Evolutionary conservation across 2,888 invertebrate species (phyloP), one percentile per base, ranked within the genome.

Genomic region (Myathropa florea): DNA sequence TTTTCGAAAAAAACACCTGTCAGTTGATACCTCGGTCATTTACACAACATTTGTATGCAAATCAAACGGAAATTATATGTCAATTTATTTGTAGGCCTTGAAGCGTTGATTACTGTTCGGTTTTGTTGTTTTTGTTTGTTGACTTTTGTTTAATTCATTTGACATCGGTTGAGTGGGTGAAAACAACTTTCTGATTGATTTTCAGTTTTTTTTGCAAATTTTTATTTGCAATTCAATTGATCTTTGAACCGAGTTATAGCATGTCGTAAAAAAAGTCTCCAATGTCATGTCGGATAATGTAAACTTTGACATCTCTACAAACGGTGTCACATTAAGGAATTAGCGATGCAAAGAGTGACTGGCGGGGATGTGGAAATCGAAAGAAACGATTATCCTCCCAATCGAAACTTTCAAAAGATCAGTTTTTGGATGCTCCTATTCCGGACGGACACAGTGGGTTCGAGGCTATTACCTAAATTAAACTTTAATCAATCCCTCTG

Each of bases 41-140:
- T 60, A 24, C 65, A 76, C 57, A 67, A 30, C n/a, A 18, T 23
- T 28, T 24, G 59, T 46, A 67, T 60, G 39, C 67, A 59, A 76
- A 60, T 76, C 28, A 18, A 14, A 21, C 18, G 57, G 39, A 28
- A 23, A 57, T 67, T 76, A 39, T 65, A 26, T 39, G 24, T 36
- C 18, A n/a, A 75, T 26, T 57, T 64, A 14, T 30, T 24, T 33
- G 7, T 36, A 57, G 28, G 24, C 21, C 24, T 64, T 53, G 30
- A 30, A 18, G 18, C 33, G 33, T 39, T 59, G 28, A 33, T 23
- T 53, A 46, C 18, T 46, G 46, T 18, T 46, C 46, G 18, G 10
- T 12, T 61, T 30, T 30, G 26, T 30, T 18, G 53, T 18, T 26
- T 14, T 28, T 55, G 23, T 3, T 6, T 6, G 33, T 53, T 46